Conservation (phyloP, 2,113 vertebrate species). For the Cranoglanis bouderius region DNA sequence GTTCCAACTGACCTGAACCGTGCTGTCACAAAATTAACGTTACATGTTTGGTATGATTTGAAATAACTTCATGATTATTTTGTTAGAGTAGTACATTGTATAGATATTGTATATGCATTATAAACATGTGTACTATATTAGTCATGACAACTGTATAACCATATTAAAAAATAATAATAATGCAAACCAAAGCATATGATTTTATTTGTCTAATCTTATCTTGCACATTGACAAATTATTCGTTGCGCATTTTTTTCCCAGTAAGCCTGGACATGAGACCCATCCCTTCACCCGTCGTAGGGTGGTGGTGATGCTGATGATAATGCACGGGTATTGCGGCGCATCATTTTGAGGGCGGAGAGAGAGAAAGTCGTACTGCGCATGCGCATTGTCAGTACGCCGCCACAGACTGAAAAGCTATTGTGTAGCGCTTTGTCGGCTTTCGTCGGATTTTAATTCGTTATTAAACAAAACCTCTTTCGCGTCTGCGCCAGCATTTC, state of each 20-base stretch:
- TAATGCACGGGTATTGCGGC: not conserved
- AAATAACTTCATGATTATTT: not conserved
- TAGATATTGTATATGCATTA: not conserved
- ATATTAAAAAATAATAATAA: not conserved
- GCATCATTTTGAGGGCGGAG: not conserved
- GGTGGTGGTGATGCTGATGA: not conserved
- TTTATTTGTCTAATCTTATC: not conserved
- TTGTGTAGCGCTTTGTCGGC: not conserved
- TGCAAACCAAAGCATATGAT: too few species aligned
- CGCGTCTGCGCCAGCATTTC: not conserved
- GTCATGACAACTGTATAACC: not conserved
- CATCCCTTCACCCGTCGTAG: not conserved
- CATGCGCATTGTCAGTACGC: conserved; percentile 2
- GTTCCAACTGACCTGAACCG: not conserved
- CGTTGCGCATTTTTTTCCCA: not conserved
- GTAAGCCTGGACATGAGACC: not conserved
- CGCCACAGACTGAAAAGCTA: not conserved
- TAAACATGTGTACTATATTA: not conserved
- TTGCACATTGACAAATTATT: not conserved
- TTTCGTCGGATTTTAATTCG: not conserved
- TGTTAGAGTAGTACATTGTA: not conserved
- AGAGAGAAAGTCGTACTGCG: not conserved
- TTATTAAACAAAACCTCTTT: not conserved
- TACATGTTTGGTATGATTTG: not conserved
- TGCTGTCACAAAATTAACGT: not conserved